Base-by-base conservation (phyloP, 2,797 vertebrate genomes). In the Crocodylus rhombifer region DNA sequence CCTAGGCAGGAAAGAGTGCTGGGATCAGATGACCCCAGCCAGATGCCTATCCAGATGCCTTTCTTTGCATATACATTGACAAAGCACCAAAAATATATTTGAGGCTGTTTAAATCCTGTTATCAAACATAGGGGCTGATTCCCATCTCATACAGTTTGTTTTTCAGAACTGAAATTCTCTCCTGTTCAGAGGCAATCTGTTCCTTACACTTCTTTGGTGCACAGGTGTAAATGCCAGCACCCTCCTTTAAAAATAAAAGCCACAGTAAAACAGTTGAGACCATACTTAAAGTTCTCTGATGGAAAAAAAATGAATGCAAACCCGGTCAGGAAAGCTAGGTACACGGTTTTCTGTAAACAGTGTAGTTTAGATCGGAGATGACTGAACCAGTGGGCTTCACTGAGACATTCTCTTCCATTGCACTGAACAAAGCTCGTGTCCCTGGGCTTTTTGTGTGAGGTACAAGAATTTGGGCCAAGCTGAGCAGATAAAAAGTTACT, bases 41-140 rank as follows among this genome's bases (percentile, higher is more conserved):
- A 42, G 42, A 42, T 42, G 42, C 42, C 7, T 42, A 8, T 42
- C 42, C 42, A 42, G 42, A 42, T 42, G 42, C 42, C 42, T 42
- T 42, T 42, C 42, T 42, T 42, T 42, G 42, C 42, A 42, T 36
- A 62, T 57, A 0, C 14, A 42, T 77, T 87, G 84, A 55, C 78
- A 80, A 5, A 91, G 57, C 55, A 55, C 9, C 78, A 80, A 1
- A 3, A 76, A 51, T 51, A 1, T 84, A 87, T 0, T 0, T 56
- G 64, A 76, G 67, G 55, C 80, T 78, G 55, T 17, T 94, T 64
- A 60, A 3, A 73, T 36, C 64, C 55, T 58, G 33, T 3, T 84
- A 78, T 20, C 18, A 55, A 57, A 33, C 56, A 13, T 36, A 14
- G 7, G 20, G 67, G 20, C 20, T 21, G 14, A 71, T 30, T 75